Base-by-base conservation (phyloP, 2,113 vertebrate genomes). In the Petrocephalus zakoni region DNA sequence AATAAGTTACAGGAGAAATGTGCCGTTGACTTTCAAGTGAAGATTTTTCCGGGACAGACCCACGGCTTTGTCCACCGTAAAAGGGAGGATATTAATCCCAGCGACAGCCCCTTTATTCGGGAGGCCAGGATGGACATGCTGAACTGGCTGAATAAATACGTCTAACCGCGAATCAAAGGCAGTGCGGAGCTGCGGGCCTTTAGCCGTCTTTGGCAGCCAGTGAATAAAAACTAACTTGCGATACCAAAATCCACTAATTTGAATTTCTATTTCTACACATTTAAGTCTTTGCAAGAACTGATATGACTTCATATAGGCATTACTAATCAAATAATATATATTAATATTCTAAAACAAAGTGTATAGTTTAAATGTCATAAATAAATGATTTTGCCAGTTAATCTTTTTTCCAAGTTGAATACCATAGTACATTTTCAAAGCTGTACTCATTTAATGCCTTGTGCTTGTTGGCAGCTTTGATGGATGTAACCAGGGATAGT, bases 31-130 rank as follows among this genome's bases (percentile, higher is more conserved):
- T 96, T 97, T 89, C 94, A 97, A 91, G 95, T 98, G 90, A 99
- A 98, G 94, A 94, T 98, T 47, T 99, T 97, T 91, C 95, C 97
- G 0, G 96, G 96, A 37, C 98, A 99, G 93, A 97, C 96, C 13
- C 97, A 98, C 5, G 98, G 97, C 0, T 99, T 98, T 90, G 97
- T 97, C 89, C 97, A 99, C 81, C 93, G 97, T 21, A 97, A 97
- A 90, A 96, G 94, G 88, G 97, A 98, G 87, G 97, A 98, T 53
- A 96, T 97, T 72, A 96, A 95, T 19, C 94, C 95, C 0, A n/a
- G 86, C 0, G 97, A 99, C 90, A 96, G 94, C 92, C 95, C 95
- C 21, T 93, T 93, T 17, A 97, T 98, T 68, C 94, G 96, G 85
- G 96, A 97, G 93, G 97, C 97, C n/a, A 95, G 97, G 88, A 93